phyloP scores from a whole-genome alignment of 2,888 invertebrate species.

The Drosophila leonis region DNA sequence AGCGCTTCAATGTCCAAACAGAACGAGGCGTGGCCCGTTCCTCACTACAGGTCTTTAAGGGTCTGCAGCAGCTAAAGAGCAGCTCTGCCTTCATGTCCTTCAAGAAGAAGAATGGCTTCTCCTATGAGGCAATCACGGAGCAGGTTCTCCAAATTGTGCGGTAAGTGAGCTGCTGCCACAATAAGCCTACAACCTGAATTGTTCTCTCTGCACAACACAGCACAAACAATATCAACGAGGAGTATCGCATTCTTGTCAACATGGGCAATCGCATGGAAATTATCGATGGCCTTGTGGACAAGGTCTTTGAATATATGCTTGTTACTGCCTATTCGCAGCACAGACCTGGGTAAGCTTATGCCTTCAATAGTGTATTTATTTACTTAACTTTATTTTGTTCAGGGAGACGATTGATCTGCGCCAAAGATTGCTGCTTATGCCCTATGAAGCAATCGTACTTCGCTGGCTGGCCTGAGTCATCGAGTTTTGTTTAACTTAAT shows the following conservation, averaged over 20 bases:
- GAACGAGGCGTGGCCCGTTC: conserved; percentile 86
- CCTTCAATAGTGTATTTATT: accelerated
- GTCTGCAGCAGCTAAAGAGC: conserved; percentile 86
- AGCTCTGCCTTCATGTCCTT: conserved; percentile 83
- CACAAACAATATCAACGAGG: conserved; percentile 66
- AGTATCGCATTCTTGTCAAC: conserved; percentile 80
- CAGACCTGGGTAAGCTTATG: conserved; percentile 65
- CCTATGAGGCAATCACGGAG: conserved; percentile 75
- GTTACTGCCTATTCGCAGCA: conserved; percentile 73
- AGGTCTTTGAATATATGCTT: conserved; percentile 72
- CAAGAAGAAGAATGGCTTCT: conserved; percentile 70
- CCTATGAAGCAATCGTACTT: conserved; percentile 78
- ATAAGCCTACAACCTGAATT: not conserved
- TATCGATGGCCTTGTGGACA: conserved; percentile 58
- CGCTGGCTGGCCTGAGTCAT: conserved; percentile 62
- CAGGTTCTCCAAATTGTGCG: conserved; percentile 82
- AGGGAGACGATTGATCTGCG: conserved; percentile 73
- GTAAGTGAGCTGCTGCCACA: conserved; percentile 38
- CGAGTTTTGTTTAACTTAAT: conserved; percentile 18
- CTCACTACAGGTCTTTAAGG: conserved; percentile 87
- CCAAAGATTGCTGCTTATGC: conserved; percentile 66
- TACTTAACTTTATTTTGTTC: not conserved
- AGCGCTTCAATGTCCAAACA: conserved; percentile 87
- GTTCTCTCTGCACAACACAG: conserved; percentile 26
- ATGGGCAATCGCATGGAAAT: conserved; percentile 75